Conservation (phyloP, 2,797 vertebrate species). For the Channallabes apus region DNA sequence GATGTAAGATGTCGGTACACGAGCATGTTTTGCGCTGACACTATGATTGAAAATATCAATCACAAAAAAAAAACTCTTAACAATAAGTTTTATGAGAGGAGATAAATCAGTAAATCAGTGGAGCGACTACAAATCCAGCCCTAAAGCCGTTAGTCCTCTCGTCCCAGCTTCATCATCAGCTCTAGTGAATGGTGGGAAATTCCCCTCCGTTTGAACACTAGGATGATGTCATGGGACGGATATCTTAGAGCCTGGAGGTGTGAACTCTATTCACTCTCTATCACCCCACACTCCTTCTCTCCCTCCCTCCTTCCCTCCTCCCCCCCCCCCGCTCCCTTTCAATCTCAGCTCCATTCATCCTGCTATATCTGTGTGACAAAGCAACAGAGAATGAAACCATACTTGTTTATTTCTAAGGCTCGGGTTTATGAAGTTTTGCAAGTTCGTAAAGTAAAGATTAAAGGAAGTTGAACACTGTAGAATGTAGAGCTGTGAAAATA, state of each 20-base stretch:
- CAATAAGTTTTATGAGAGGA: not conserved
- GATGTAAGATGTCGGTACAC: not conserved
- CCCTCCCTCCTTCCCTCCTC: not conserved
- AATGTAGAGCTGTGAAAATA: not conserved
- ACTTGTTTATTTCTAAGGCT: not conserved
- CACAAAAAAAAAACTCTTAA: not conserved
- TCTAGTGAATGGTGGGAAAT: not conserved
- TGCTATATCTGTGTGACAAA: not conserved
- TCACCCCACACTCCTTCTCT: not conserved
- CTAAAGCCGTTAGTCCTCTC: not conserved
- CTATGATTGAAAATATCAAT: not conserved
- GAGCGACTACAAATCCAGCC: not conserved
- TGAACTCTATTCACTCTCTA: not conserved
- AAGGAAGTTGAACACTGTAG: not conserved
- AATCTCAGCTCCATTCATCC: not conserved
- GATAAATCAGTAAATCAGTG: not conserved
- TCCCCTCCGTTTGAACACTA: not conserved
- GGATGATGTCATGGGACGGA: slow-evolving; percentile 5
- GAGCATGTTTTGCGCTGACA: not conserved
- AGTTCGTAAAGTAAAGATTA: not conserved
- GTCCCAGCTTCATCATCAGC: not conserved
- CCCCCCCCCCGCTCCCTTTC: not conserved
- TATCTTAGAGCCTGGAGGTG: not conserved
- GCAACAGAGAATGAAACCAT: not conserved
- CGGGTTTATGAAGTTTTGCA: not conserved